Base-by-base conservation (phyloP, 2,888 invertebrate species). In the Cheilosia vernalis region DNA sequence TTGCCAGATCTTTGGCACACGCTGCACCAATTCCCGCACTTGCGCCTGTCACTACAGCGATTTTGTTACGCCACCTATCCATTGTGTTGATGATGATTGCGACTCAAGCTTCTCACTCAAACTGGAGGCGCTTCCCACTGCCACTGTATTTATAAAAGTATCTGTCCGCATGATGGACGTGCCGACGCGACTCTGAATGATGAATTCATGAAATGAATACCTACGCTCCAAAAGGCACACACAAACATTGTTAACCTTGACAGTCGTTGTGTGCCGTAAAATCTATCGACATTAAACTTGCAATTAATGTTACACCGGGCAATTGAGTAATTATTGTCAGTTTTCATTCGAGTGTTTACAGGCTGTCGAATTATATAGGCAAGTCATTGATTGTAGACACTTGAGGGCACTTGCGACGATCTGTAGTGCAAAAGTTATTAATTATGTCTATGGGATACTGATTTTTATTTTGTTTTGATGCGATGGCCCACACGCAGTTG, bases 41-140 rank as follows among this genome's bases (percentile, higher is more conserved):
- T 7, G 94, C 94, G 2, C 95, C 95, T 0, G 95, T 95, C 58
- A 95, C 94, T 33, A 95, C 93, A 0, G 94, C 95, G 0, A 94
- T 92, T 89, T 94, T 94, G 56, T 94, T 94, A 2, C 89, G 88
- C 95, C 95, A 95, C 51, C 94, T 93, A 42, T 95, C 94, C 93
- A 94, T 93, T 70, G 66, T 30, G 24, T 30, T 13, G 55, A 67
- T 30, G 55, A 69, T 66, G 21, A 10, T 53, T 77, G 42, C 60
- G 15, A 61, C 42, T 61, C 53, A 10, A 56, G 21, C 10, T 42
- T 21, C 33, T 2, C n/a, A 33, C 60, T 19, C 37, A 53, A 40
- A 83, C 55, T 83, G 19, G 7, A 47, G 49, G 44, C 55, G 10
- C 24, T 42, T 33, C 7, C 0, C 15, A 40, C 10, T 63, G 42